phyloP scores from a whole-genome alignment of 2,888 invertebrate species.

The Chaetoderma sp. region DNA sequence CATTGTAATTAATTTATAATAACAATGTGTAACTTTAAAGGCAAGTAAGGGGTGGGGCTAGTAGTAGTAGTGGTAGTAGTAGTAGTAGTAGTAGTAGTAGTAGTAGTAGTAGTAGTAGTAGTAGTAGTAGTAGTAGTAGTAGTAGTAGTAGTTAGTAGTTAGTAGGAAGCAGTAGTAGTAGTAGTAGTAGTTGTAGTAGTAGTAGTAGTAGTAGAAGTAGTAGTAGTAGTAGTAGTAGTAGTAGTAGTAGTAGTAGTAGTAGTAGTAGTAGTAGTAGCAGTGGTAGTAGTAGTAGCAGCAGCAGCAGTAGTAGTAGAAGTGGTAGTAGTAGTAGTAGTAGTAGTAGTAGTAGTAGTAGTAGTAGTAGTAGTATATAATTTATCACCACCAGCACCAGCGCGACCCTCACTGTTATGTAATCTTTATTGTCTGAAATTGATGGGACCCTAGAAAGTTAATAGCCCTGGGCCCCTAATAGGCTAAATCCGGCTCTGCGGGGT shows the following conservation, averaged over 20 bases:
- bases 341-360: slow-evolving; percentile 14
- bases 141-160: too few species aligned
- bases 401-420: too few species aligned
- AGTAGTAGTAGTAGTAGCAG: slow-evolving; percentile 16
- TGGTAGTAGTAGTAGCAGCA: slow-evolving; percentile 16
- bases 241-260: slow-evolving; percentile 27
- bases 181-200: slow-evolving; percentile 19
- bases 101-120: slow-evolving; percentile 27
- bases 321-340: slow-evolving; percentile 17
- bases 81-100: slow-evolving; percentile 26
- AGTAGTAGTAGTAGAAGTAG: slow-evolving; percentile 16
- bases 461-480: too few species aligned
- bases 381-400: too few species aligned
- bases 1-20: too few species aligned
- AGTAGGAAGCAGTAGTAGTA: slow-evolving; percentile 13
- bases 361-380: too few species aligned
- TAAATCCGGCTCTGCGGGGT: too few species aligned
- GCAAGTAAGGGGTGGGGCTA: too few species aligned
- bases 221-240: slow-evolving; percentile 23
- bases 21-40: too few species aligned
- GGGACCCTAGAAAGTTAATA: too few species aligned
- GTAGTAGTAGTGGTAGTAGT: slow-evolving; percentile 19
- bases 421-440: too few species aligned
- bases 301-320: slow-evolving; percentile 11
- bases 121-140: slow-evolving; percentile 28